phyloP scores from a whole-genome alignment of 2,888 invertebrate genomes.

The Xylota segnis region DNA sequence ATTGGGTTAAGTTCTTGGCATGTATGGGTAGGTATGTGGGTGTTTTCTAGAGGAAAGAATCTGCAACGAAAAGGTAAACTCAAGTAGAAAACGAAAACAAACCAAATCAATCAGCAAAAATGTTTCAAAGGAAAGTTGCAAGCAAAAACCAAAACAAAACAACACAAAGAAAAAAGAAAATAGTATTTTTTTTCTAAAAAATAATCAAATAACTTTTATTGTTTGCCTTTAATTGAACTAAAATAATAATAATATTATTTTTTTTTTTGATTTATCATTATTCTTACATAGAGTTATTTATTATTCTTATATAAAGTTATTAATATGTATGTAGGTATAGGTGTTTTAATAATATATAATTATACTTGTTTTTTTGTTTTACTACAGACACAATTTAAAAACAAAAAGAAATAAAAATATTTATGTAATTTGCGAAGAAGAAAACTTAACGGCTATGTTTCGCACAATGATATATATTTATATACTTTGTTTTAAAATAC shows the following conservation, averaged over 20 bases:
- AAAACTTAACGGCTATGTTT: constrained; percentile 41
- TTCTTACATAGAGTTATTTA: constrained; percentile 16
- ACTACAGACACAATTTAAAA: constrained; percentile 30
- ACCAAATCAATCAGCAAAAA: neutral
- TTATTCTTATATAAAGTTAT: constrained; percentile 41
- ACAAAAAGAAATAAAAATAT: constrained; percentile 30
- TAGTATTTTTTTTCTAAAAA: constrained; percentile 56
- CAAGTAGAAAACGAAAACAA: neutral
- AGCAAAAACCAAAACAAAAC: neutral
- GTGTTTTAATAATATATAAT: constrained; percentile 1
- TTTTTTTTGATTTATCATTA: constrained; percentile 27
- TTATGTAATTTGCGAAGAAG: constrained; percentile 42
- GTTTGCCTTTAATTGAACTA: constrained; percentile 72
- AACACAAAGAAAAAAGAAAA: constrained; percentile 43
- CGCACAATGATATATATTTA: constrained; percentile 35
- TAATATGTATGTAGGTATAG: constrained; percentile 38
- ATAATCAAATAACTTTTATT: constrained; percentile 75
- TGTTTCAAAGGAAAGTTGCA: neutral
- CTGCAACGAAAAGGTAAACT: neutral
- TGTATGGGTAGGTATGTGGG: no score
- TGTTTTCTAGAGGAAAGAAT: neutral
- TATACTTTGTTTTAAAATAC: constrained; percentile 11
- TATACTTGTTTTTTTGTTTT: constrained; percentile 10
- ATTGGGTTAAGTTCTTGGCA: no score
- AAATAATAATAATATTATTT: constrained; percentile 62